phyloP scores from a whole-genome alignment of 2,888 invertebrate species.

The Thecocarcelia acutangulata region DNA sequence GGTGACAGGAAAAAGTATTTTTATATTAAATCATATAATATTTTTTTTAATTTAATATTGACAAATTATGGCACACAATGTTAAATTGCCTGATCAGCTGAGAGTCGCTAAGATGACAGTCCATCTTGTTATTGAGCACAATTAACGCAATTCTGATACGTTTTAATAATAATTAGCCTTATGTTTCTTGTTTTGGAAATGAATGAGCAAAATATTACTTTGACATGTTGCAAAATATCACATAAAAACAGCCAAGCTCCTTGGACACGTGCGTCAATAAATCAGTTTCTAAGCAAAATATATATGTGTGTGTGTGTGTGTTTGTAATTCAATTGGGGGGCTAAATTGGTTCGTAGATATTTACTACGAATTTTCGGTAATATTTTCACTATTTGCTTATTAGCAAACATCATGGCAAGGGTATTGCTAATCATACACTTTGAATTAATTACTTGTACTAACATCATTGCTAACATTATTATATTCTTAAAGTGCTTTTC shows the following conservation, averaged over 20 bases:
- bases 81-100: constrained; percentile 14
- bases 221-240: neutral
- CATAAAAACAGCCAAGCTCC: neutral
- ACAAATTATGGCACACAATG: constrained; percentile 37
- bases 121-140: neutral
- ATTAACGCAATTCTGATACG: neutral
- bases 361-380: too few species aligned
- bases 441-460: too few species aligned
- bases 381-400: too few species aligned
- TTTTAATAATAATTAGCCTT: constrained; percentile 11
- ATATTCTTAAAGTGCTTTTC: too few species aligned
- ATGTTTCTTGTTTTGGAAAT: constrained; percentile 10
- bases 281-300: neutral
- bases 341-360: too few species aligned
- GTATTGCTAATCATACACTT: too few species aligned
- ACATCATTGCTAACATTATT: too few species aligned
- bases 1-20: constrained; percentile 21
- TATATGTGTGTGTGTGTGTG: too few species aligned
- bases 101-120: constrained; percentile 4
- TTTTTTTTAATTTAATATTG: neutral
- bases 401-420: too few species aligned
- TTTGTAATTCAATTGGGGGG: too few species aligned
- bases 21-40: constrained; percentile 14
- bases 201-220: constrained; percentile 5
- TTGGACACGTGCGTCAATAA: neutral